Evolutionary conservation across 2,113 vertebrate species (phyloP).

Genomic region (Lates calcarifer): DNA sequence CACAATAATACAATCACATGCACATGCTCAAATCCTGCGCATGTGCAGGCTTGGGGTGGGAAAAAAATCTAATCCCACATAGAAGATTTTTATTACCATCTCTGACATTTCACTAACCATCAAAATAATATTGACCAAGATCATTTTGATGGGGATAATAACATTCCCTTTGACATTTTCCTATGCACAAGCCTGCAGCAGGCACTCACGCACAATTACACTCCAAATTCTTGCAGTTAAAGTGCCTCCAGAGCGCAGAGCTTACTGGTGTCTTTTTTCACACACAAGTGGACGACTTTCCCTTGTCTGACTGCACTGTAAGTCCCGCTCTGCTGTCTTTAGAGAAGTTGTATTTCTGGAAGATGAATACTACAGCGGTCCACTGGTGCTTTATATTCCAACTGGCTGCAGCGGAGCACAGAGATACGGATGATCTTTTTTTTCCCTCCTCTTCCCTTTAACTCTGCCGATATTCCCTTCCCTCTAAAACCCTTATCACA

Average conservation of each 20-base stretch:
- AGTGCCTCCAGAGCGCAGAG: slow-evolving; percentile 31
- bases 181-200: not conserved
- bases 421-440: slow-evolving; percentile 45
- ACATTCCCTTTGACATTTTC: not conserved
- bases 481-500: slow-evolving; percentile 64
- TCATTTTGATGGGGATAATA: not conserved
- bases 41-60: not conserved
- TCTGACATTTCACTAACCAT: slow-evolving; percentile 23
- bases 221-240: slow-evolving; percentile 8
- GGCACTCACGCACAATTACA: not conserved
- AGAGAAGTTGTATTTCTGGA: slow-evolving; percentile 40
- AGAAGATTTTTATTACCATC: not conserved
- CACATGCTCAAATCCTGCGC: not conserved
- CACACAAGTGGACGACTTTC: slow-evolving; percentile 8
- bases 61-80: slow-evolving; percentile 1
- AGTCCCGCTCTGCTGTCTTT: slow-evolving; percentile 32
- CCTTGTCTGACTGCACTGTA: not conserved
- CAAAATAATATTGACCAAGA: not conserved
- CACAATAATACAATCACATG: not conserved
- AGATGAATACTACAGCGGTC: slow-evolving; percentile 34
- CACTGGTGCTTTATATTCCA: slow-evolving; percentile 52
- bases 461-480: slow-evolving; percentile 40
- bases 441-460: not conserved
- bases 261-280: slow-evolving; percentile 60
- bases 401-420: slow-evolving; percentile 32